Percentiles rank a stretch among this genome's conserved stretches.
These are phyloP conservation scores for Scaptomyza graminum DNA, from an alignment of 1,140 invertebrate species.

Conservation along the genomic window DNA sequence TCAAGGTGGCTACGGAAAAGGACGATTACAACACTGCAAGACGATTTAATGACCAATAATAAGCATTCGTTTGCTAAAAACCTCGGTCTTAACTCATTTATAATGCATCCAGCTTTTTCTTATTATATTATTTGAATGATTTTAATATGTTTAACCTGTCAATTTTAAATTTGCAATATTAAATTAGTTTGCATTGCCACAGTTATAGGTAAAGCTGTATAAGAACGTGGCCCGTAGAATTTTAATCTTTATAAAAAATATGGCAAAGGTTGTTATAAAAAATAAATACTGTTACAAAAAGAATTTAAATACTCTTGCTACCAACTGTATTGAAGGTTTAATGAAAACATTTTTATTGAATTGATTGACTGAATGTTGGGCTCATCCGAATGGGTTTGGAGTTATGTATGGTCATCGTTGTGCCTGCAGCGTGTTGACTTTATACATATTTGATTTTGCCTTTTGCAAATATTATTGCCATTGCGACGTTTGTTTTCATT, in stretches of 20 bases:
- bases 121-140: no score
- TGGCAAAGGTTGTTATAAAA: not conserved
- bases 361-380: constrained; percentile 28
- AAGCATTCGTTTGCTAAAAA: constrained; percentile 29
- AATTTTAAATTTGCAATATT: constrained; percentile 46
- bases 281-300: not conserved
- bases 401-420: constrained; percentile 4
- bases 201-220: not conserved
- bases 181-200: not conserved
- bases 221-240: not conserved
- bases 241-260: constrained; percentile 13
- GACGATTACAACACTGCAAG: not conserved
- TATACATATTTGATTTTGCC: constrained; percentile 43
- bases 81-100: no score
- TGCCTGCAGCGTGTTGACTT: constrained; percentile 28
- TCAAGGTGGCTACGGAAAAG: not conserved
- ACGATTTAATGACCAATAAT: constrained; percentile 15
- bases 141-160: not conserved
- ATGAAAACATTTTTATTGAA: constrained; percentile 27
- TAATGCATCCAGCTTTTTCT: no score
- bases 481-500: constrained; percentile 21
- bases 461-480: constrained; percentile 22
- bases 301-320: no score
- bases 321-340: not conserved
- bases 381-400: not conserved